Evolutionary conservation across 2,888 invertebrate species (phyloP), one percentile per base, ranked within the genome.

Genomic region (Dynastes maya): DNA sequence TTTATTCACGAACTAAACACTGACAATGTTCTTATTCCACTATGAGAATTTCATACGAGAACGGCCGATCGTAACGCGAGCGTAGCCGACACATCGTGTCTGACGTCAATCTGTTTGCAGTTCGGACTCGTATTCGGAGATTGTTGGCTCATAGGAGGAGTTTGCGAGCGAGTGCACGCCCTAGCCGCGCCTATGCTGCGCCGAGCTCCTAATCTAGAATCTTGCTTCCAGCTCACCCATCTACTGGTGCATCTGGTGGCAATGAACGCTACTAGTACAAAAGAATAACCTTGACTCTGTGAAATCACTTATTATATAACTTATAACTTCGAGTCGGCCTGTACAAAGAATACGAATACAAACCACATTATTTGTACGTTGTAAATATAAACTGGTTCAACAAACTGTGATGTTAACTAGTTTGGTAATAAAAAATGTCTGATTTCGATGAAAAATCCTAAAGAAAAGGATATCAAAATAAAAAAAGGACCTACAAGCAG

Each of bases 281-380:
- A 84, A 84, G 84, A 83, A 83, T 87, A 87, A 87, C 88, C 88
- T 88, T 88, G 88, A 87, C 86, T 85, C 82, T 84, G 83, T 81
- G 84, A 71, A 76, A 74, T 67, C 72, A 77, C 79, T 67, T 72
- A 79, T 79, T 79, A 79, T 77, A 72, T 79, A 79, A 79, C 72
- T 70, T 61, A 64, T 65, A 58, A 37, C 55, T 65, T 51, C 22
- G 58, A 61, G 61, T 74, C 72, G 72, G 72, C 45, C n/a, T 74
- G 63, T 61, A 74, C 72, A 74, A 74, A 74, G 61, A 74, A 53
- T 51, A 29, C 51, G 22, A 61, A 74, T 61, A 74, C 27, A n/a
- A 61, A 27, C 61, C 40, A 37, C 61, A 22, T 27, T 68, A 65
- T 65, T 65, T 65, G 65, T 65, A 32, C 40, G 40, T 40, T 65